Conservation (phyloP, 2,113 vertebrate genomes). For the Euleptes europaea region DNA sequence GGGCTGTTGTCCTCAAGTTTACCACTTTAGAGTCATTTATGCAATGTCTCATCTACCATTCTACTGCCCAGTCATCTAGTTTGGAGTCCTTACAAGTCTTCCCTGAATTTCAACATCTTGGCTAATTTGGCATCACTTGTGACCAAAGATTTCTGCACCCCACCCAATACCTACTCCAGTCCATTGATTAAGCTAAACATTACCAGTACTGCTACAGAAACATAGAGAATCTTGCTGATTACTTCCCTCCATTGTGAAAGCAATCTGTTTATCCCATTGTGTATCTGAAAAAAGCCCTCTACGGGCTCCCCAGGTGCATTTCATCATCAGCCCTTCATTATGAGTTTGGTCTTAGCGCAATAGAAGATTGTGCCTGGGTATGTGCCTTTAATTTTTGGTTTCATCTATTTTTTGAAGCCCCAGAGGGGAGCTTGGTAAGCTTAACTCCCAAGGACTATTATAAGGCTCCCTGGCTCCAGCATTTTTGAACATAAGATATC, state of each 20-base stretch:
- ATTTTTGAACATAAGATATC: no score
- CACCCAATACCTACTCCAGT: neutral
- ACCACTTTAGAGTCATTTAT: neutral
- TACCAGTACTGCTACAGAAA: neutral
- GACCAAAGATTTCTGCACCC: neutral
- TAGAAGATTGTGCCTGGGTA: no score
- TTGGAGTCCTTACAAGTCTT: neutral
- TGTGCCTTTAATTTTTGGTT: no score
- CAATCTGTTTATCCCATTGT: neutral
- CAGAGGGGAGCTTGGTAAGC: no score
- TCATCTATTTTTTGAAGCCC: no score
- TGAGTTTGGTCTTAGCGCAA: no score
- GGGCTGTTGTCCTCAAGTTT: neutral
- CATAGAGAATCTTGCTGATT: neutral
- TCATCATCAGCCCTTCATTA: no score
- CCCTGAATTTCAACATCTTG: neutral
- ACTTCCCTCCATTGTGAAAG: neutral
- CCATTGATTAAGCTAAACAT: neutral
- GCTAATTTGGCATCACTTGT: neutral
- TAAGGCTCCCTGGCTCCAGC: no score
- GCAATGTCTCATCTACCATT: neutral
- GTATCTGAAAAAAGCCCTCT: no score
- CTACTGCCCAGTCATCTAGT: neutral
- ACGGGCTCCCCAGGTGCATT: no score
- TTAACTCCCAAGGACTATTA: no score